Base-by-base conservation (phyloP, 2,888 invertebrate genomes). In the Napeogenes inachia region DNA sequence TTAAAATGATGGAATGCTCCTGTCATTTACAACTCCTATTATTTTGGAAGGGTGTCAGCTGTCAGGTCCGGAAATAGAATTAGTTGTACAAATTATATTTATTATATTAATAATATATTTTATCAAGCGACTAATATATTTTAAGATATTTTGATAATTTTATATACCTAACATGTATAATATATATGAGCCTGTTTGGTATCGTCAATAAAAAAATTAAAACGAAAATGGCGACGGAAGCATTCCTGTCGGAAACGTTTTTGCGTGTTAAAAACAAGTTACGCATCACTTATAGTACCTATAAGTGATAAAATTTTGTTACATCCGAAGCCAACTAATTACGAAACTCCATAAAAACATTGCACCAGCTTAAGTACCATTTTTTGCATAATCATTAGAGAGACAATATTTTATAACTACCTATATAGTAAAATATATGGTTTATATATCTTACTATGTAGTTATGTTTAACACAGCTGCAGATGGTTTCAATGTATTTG, bases 401-500 rank as follows among this genome's bases (percentile, higher is more conserved):
- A 21, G 21, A 21, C 1, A 21, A 1, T 21, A 21, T 21, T 21
- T 21, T 21, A 21, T 21, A 21, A 21, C 21, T 21, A 21, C 21
- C 21, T 21, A 21, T 21, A 21, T 21, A 1, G 21, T 21, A 21
- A 21, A 21, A 21, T 21, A 21, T 21, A 21, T 21, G 21, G 4
- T 38, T 38, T 38, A 38, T 6, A 4, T 38, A 38, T 2, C 8
- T 38, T 8, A 38, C 38, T 38, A 38, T 8, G 8, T 38, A 38
- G 4, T 38, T 38, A 38, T 4, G 38, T 6, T 38, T 3, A 38
- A 8, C 45, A 59, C 59, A 57, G 62, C 59, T 60, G 61, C 54
- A 61, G 60, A 57, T 56, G 63, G 53, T 64, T 65, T 62, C 67
- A 67, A 69, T 71, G 68, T 71, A 75, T 70, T 71, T 71, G 74